Base-by-base conservation (phyloP, 2,888 invertebrate species). In the Drosophila kuntzei region DNA sequence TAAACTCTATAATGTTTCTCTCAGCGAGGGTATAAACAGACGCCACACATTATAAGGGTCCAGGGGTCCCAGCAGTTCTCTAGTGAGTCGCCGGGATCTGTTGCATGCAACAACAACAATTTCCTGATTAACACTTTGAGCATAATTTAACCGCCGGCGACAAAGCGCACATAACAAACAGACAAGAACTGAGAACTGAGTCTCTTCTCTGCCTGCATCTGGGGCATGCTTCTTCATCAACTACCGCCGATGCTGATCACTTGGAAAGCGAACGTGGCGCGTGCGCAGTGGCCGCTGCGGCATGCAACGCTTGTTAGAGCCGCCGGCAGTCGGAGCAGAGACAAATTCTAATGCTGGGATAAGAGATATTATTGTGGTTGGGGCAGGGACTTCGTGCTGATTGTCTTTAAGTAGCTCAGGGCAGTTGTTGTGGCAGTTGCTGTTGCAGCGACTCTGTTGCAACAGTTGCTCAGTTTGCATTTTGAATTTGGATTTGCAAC, bases 81-180 rank as follows among this genome's bases (percentile, higher is more conserved):
- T 36, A 37, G 27, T 20, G 14, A 2, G 16, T 41, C 11, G 34
- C 49, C 41, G 55, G 34, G 54, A 66, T 66, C 49, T 44, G 51
- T 43, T 32, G 54, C 73, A 60, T 74, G 76, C 76, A 68, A 74
- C 58, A 49, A 57, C 76, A 69, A 76, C 89, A 73, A 85, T 90
- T 90, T 90, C 90, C 91, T 90, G 91, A 90, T 90, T 90, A 90
- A 90, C 90, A 90, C 91, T 90, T 90, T 90, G 80, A 84, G 87
- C 80, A 80, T 85, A 79, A 80, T 87, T 89, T 74, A 76, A 78
- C 89, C 89, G 81, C 79, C 77, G 85, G 89, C 90, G 80, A 89
- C 89, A 80, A 55, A 71, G 74, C 67, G 72, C 66, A 80, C 87
- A 87, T 85, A 83, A 76, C 87, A 88, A 84, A 86, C 71, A 82